Conservation (phyloP, 2,113 vertebrate species). For the Poeciliopsis prolifica region DNA sequence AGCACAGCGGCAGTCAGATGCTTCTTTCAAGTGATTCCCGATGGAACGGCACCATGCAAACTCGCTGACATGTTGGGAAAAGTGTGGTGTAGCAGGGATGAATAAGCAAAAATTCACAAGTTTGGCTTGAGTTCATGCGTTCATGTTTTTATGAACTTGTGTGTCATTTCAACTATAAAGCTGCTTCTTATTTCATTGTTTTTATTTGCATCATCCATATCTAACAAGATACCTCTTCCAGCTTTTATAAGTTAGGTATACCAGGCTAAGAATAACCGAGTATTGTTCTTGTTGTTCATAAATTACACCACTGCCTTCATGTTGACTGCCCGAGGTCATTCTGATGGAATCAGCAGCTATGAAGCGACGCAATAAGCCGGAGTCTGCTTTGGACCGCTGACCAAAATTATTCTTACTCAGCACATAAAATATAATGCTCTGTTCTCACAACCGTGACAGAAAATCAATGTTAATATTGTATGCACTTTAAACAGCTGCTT, state of each 20-base stretch:
- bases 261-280: not conserved
- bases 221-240: not conserved
- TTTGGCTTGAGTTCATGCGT: too few species aligned
- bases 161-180: not conserved
- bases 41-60: slow-evolving; percentile 7
- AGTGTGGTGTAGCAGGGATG: not conserved
- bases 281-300: not conserved
- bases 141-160: not conserved
- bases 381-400: not conserved
- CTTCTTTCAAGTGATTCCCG: slow-evolving; percentile 38
- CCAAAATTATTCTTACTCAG: slow-evolving; percentile 2
- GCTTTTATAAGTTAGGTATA: not conserved
- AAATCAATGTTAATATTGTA: slow-evolving; percentile 13
- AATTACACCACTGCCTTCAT: not conserved
- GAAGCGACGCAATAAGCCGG: slow-evolving; percentile 9
- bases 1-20: slow-evolving; percentile 32
- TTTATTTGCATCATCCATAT: not conserved
- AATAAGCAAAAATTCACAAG: slow-evolving; percentile 3
- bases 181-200: not conserved
- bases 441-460: slow-evolving; percentile 14
- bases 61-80: slow-evolving; percentile 35
- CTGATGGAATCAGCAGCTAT: slow-evolving; percentile 2
- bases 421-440: slow-evolving; percentile 5
- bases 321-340: not conserved
- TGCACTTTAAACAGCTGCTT: slow-evolving; percentile 5